A percentile compares a stretch with the other conserved stretches of the same genome.
Conservation (phyloP, 92 coral and sea anemone species). For the Porites divaricata region DNA sequence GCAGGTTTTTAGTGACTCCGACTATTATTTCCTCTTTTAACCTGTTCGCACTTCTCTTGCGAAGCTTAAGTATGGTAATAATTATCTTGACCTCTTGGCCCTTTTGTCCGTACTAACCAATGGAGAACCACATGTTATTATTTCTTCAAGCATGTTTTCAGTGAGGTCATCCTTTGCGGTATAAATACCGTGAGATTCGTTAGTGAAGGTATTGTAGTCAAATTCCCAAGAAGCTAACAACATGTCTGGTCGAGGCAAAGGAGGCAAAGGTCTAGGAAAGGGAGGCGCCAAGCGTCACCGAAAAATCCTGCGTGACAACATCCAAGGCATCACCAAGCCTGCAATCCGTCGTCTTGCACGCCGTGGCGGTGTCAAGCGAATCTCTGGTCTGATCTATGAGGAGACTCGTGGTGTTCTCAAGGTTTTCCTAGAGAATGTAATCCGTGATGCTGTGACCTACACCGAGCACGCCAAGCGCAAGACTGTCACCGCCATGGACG, state of each 20-base stretch:
- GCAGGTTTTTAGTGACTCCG: not conserved
- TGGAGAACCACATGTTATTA: not conserved
- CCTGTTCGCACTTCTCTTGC: not conserved
- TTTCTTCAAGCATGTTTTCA: not conserved
- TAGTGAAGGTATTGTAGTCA: too few species aligned
- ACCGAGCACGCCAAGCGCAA: conserved; percentile 94
- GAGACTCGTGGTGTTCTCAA: conserved; percentile 99
- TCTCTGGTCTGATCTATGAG: conserved; percentile 93
- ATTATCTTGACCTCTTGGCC: not conserved
- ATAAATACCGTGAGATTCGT: not conserved
- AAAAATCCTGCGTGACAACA: conserved; percentile 94
- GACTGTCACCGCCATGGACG: conserved; percentile 93
- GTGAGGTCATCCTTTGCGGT: conserved; percentile 2
- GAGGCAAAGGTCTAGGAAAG: conserved; percentile 95
- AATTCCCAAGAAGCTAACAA: not conserved
- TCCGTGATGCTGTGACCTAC: conserved; percentile 98
- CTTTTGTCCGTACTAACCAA: conserved; percentile 2
- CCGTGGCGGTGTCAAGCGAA: conserved; percentile 94
- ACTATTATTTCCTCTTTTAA: not conserved
- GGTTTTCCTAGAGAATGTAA: conserved; percentile 96
- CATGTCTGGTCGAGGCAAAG: conserved; percentile 88
- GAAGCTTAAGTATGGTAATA: not conserved
- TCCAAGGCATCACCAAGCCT: conserved; percentile 88
- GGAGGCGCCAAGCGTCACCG: conserved; percentile 99
- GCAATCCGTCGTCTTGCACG: conserved; percentile 93